These are phyloP conservation scores for Perodicticus potto DNA, from an alignment of 2,797 vertebrate species.

Conservation along the genomic window DNA sequence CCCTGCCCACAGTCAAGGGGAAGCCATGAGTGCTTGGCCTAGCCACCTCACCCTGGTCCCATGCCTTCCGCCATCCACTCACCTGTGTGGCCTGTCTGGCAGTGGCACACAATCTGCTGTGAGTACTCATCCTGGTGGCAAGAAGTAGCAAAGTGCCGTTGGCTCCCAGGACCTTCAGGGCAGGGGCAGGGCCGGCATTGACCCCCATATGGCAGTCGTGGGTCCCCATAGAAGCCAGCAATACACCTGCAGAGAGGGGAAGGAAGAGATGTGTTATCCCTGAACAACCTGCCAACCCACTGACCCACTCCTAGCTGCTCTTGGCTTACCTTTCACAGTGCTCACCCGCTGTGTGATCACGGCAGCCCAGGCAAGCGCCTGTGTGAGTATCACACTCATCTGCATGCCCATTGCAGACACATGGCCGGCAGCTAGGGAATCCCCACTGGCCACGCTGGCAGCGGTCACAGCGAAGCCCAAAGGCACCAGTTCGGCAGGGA, in stretches of 20 bases:
- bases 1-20: conserved; percentile 87
- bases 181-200: conserved; percentile 97
- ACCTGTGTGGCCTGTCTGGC: conserved; percentile 97
- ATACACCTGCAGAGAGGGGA: conserved; percentile 89
- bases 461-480: conserved; percentile 92
- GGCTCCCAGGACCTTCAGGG: conserved; percentile 94
- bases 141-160: conserved; percentile 94
- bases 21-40: conserved; percentile 14
- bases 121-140: conserved; percentile 95
- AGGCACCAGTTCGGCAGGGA: conserved; percentile 93
- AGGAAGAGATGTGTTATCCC: not conserved
- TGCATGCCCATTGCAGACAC: conserved; percentile 94
- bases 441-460: conserved; percentile 96
- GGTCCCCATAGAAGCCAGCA: conserved; percentile 95
- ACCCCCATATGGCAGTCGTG: conserved; percentile 90
- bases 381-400: conserved; percentile 92
- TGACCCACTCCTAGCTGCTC: not conserved
- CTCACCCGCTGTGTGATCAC: conserved; percentile 92
- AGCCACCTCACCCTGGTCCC: not conserved
- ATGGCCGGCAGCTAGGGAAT: conserved; percentile 94
- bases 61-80: conserved; percentile 10
- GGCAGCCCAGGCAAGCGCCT: conserved; percentile 92
- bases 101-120: conserved; percentile 95
- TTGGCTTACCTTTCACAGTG: conserved; percentile 92
- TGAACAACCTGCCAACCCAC: conserved; percentile 24